Evolutionary conservation across 1,140 invertebrate genomes (phyloP).

Genomic region (Microvelia longipes): DNA sequence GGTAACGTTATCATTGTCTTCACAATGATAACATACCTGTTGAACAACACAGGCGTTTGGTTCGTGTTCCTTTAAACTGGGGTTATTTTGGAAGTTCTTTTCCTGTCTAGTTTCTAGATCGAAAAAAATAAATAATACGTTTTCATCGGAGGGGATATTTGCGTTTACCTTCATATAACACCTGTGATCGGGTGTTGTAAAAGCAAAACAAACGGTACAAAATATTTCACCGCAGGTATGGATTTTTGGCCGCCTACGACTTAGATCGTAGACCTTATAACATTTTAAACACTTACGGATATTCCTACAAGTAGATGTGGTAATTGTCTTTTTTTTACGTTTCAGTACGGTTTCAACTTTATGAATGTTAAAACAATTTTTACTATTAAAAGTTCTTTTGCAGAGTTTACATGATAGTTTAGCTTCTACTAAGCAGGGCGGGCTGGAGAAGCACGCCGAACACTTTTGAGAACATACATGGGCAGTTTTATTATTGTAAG

Average conservation of each 20-base stretch:
- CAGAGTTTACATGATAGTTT: no score
- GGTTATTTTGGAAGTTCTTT: background rate
- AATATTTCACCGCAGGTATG: background rate
- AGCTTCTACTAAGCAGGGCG: background rate
- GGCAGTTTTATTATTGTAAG: no score
- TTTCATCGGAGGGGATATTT: background rate
- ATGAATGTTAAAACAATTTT: no score
- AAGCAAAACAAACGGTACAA: background rate
- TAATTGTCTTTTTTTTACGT: no score
- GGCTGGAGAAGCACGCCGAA: background rate
- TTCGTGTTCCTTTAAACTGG: background rate
- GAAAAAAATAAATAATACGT: background rate
- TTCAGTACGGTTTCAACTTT: no score
- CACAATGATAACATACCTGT: background rate
- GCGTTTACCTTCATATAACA: background rate
- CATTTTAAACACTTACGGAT: no score
- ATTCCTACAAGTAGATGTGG: no score
- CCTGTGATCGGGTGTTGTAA: background rate
- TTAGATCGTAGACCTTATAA: no score
- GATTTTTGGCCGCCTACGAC: no score
- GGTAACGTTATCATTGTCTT: background rate
- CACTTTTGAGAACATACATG: no score
- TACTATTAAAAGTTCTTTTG: no score
- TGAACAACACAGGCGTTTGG: background rate
- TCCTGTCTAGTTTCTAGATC: background rate